Evolutionary conservation across 1,140 invertebrate species (phyloP), one percentile per base, ranked within the genome.

Genomic region (Helicorthomorpha holstii): DNA sequence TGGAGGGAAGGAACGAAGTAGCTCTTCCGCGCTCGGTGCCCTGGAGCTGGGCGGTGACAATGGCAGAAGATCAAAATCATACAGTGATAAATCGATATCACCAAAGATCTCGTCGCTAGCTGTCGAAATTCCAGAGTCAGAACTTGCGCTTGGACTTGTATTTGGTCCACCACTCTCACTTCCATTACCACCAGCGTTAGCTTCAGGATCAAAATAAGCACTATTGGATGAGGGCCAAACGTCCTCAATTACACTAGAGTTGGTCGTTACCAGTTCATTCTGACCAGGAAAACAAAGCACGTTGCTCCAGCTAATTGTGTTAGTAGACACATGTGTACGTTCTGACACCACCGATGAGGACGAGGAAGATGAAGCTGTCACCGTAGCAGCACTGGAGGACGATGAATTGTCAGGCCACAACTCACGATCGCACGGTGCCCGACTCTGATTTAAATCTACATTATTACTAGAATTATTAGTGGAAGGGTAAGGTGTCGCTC

Each of bases 231-330:
- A 27, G 29, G 45, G 16, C 43, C 19, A 34, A 48, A 27, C 22
- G 25, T 43, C 27, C 22, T 50, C 45, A 48, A 19, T n/a, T n/a
- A 25, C 10, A 34, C 46, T n/a, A 42, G 53, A 48, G 29, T 29
- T 16, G 72, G 70, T 21, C 7, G 83, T 81, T 66, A 88, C 84
- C 23, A 87, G 69, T 60, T 85, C 83, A 50, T 82, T 85, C 58
- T 86, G 81, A 49, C 80, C 83, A 52, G 83, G 83, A 16, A 90
- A 73, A 60, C 82, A 87, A 38, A 91, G 73, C 57, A 90, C 86
- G 27, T 85, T 88, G 60, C 86, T 83, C 86, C 87, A 90, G 67
- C 89, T 87, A 63, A 90, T n/a, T n/a, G n/a, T n/a, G n/a, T n/a
- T n/a, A n/a, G n/a, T n/a, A n/a, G n/a, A n/a, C n/a, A n/a, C n/a